These are phyloP conservation scores for Cryptosula pallasiana DNA, from an alignment of 2,888 invertebrate genomes.

Conservation along the genomic window DNA sequence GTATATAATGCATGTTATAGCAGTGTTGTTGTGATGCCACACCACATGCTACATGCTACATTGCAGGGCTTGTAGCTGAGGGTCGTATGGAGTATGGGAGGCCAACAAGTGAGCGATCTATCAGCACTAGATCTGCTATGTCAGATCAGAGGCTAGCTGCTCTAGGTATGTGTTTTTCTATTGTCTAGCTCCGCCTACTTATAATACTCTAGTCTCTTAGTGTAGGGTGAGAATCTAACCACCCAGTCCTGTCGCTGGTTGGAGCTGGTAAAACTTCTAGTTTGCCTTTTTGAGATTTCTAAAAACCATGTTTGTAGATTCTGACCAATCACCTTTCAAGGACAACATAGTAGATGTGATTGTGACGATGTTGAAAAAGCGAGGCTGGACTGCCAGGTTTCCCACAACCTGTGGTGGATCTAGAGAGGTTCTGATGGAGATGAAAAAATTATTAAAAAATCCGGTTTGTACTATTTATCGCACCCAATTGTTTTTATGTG, in stretches of 20 bases:
- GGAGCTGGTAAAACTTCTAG: too few species aligned
- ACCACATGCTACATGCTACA: too few species aligned
- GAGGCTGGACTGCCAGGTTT: slow-evolving; percentile 44
- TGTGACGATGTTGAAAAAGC: slow-evolving; percentile 35
- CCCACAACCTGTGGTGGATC: slow-evolving; percentile 40
- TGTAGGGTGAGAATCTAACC: too few species aligned
- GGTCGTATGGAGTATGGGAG: background rate
- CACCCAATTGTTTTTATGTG: too few species aligned
- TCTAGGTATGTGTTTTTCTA: background rate
- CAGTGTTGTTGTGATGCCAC: too few species aligned
- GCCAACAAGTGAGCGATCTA: background rate
- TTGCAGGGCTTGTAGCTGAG: too few species aligned
- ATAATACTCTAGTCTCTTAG: too few species aligned
- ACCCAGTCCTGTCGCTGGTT: too few species aligned
- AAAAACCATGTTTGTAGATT: slow-evolving; percentile 8
- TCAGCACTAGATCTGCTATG: background rate
- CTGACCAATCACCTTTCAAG: background rate
- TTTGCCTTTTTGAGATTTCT: too few species aligned
- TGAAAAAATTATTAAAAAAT: slow-evolving; percentile 27
- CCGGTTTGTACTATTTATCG: too few species aligned
- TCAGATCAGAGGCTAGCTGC: slow-evolving; percentile 6
- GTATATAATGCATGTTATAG: too few species aligned
- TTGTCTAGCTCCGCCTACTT: too few species aligned
- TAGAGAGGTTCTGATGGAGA: slow-evolving; percentile 35
- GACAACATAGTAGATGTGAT: slow-evolving; percentile 28